Evolutionary conservation across 2,888 invertebrate genomes (phyloP).

Genomic region (Cataglyphis altisquamis): DNA sequence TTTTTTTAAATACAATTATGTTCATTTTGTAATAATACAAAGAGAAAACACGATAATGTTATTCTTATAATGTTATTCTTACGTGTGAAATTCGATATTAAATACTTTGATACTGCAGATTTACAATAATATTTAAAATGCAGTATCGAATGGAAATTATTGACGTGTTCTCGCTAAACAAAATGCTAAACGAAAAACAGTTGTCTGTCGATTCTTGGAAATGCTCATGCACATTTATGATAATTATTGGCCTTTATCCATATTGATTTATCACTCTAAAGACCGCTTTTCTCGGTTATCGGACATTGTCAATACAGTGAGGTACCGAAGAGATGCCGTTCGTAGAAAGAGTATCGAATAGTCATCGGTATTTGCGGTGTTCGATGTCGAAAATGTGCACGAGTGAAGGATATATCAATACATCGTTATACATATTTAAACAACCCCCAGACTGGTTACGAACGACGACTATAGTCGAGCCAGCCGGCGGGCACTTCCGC

Average conservation of each 20-base stretch:
- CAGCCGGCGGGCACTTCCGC: conserved; percentile 72
- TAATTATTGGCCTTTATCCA: background rate
- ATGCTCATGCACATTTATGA: background rate
- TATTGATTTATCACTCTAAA: background rate
- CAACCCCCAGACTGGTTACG: conserved; percentile 38
- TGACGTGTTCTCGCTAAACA: background rate
- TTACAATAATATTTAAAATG: conserved; percentile 8
- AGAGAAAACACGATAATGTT: background rate
- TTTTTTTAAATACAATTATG: background rate
- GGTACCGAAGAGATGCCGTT: background rate
- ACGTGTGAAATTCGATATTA: conserved; percentile 19
- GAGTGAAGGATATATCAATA: conserved; percentile 34
- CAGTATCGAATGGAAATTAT: background rate
- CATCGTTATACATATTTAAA: conserved; percentile 48
- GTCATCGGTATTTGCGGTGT: conserved; percentile 32
- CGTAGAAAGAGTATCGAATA: conserved; percentile 20
- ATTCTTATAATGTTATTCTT: background rate
- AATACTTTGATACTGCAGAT: conserved; percentile 7
- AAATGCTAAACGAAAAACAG: background rate
- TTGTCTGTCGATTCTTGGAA: background rate
- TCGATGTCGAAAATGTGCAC: conserved; percentile 11
- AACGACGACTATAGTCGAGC: conserved; percentile 25
- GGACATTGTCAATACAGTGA: background rate
- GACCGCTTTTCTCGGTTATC: background rate
- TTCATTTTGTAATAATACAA: background rate